Base-by-base conservation (phyloP, 2,888 invertebrate genomes). In the Chorisops tibialis region DNA sequence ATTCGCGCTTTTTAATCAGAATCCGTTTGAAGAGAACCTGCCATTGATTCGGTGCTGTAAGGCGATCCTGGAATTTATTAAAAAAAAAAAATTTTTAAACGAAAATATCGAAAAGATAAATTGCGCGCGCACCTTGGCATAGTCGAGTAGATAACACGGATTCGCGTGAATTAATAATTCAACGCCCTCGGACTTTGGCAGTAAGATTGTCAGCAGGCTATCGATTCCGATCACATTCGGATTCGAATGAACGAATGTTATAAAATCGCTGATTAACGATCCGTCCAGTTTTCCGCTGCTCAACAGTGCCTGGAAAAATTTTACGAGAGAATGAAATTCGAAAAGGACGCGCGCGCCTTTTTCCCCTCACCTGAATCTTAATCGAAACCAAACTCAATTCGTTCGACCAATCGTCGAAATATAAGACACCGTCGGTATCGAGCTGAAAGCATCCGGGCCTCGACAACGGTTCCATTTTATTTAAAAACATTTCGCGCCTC, bases 111-210 rank as follows among this genome's bases (percentile, higher is more conserved):
- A 12, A 14, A 39, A 39, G 4, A 12, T 6, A 39, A 39, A 11
- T 4, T 39, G 6, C 11, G 16, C 12, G 38, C 37, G 24, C 72
- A 86, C 87, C 81, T 86, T 86, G 49, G 85, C 85, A 72, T 85
- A 87, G 61, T 85, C 83, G 66, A 86, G 75, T 30, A 87, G 72
- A 69, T 83, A 83, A 67, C 83, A 82, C 0, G 87, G 86, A 67
- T 83, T 84, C 61, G 80, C 79, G 35, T 84, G 82, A 30, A 85
- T 76, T 67, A 87, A 73, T 67, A 84, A 77, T 61, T 79, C 74
- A 1, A 83, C 76, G 48, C 81, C 80, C 72, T 85, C 77, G 67
- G 81, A 78, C 67, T 80, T 75, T 38, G 79, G 74, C 71, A 81
- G 72, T 69, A 82, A 71, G 68, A 81, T 74, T 54, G 81, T 75